phyloP scores from a whole-genome alignment of 2,797 vertebrate species.

The Thripadectes ignobilis region DNA sequence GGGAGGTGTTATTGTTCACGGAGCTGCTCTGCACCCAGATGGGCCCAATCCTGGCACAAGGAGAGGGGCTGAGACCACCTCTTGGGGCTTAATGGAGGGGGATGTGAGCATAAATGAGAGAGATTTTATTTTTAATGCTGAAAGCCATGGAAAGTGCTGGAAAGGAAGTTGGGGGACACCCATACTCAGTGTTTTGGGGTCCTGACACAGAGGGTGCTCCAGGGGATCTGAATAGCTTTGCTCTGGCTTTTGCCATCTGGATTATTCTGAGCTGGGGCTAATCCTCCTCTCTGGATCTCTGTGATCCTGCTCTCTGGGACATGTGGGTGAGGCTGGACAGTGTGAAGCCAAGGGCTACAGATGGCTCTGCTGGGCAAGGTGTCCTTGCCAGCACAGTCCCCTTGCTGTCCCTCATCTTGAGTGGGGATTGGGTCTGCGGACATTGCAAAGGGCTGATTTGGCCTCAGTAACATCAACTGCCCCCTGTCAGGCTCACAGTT shows the following conservation, averaged over 20 bases:
- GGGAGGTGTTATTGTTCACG: not conserved
- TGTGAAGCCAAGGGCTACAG: fast-evolving
- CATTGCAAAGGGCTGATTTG: not conserved
- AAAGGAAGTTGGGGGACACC: fast-evolving
- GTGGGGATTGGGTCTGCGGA: fast-evolving
- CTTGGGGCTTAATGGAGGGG: fast-evolving
- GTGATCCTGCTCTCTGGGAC: too few relatives aligned
- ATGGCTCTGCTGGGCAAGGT: not conserved
- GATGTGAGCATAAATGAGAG: fast-evolving
- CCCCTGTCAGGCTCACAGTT: not conserved
- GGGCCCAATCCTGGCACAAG: not conserved
- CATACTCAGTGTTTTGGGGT: fast-evolving
- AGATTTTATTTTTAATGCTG: not conserved
- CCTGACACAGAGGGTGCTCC: not conserved
- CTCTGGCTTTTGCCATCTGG: not conserved
- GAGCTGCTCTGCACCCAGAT: fast-evolving
- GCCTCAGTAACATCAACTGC: fast-evolving
- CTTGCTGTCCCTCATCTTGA: too few relatives aligned
- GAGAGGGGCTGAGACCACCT: not conserved
- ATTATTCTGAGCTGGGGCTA: not conserved
- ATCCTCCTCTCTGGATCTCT: not conserved
- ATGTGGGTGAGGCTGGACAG: not conserved
- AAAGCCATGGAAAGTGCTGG: not conserved
- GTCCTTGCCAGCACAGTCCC: fast-evolving
- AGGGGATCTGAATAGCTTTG: fast-evolving